phyloP scores from a whole-genome alignment of 2,113 vertebrate genomes.

The Anhinga anhinga region DNA sequence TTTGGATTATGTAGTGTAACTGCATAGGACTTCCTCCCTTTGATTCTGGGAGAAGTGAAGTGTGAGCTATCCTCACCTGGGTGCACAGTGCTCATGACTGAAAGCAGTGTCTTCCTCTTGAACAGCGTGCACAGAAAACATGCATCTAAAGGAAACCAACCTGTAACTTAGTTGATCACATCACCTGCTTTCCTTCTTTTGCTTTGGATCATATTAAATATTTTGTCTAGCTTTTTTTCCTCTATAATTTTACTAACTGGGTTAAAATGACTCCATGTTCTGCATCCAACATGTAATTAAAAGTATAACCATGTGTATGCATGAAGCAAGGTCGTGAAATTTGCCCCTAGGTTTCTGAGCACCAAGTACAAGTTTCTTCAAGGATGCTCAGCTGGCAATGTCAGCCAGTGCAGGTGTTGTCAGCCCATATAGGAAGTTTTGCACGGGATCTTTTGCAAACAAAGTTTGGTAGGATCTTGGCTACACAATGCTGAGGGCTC shows the following conservation, averaged over 20 bases:
- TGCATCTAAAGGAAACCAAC: not conserved
- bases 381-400: not conserved
- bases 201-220: not conserved
- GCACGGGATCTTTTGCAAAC: not conserved
- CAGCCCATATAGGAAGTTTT: not conserved
- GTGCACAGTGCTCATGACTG: not conserved
- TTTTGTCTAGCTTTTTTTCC: not conserved
- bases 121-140: not conserved
- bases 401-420: not conserved
- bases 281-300: not conserved
- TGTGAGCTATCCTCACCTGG: fast-evolving
- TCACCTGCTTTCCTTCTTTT: not conserved
- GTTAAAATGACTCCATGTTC: not conserved
- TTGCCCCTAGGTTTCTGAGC: not conserved
- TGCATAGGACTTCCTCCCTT: not conserved
- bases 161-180: not conserved
- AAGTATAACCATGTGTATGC: not conserved
- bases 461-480: not conserved
- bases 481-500: not conserved
- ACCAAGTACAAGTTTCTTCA: not conserved
- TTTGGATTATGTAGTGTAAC: not conserved
- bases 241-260: not conserved
- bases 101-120: not conserved
- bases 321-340: not conserved
- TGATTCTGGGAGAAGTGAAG: not conserved